Evolutionary conservation across 2,797 vertebrate genomes (phyloP), one percentile per base, ranked within the genome.

Genomic region (Rhynchonycteris naso): DNA sequence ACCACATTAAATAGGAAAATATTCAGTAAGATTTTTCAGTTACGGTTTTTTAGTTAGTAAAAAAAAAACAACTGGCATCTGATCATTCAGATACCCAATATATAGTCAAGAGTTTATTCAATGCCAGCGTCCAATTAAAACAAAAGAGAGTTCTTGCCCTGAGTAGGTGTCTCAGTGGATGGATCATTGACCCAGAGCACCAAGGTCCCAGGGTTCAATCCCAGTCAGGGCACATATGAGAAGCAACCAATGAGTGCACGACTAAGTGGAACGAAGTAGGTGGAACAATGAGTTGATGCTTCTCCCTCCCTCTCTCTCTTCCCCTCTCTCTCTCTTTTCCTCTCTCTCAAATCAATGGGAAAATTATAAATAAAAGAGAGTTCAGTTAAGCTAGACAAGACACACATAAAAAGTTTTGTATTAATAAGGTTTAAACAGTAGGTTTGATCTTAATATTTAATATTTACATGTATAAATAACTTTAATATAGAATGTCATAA

Each of bases 91-190:
- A 96, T 26, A 95, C 6, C 18, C 78, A n/a, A n/a, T n/a, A 72
- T 88, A 79, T 8, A 68, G 5, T 71, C 33, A 75, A 85, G 14
- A 87, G 28, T 86, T 88, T 93, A 88, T 86, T 59, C 59, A 94
- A 88, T 50, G 80, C 19, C 92, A 90, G 87, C 21, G 89, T 94
- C 59, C 96, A 88, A 82, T 90, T 84, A 91, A 81, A 94, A 56
- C 80, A 91, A 81, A 54, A 54, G 52, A 15, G 52, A 54, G 52
- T 54, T 54, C 14, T 15, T 54, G 52, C 52, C 52, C 52, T 16
- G 52, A 14, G 14, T 16, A 14, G 52, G 43, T 6, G 43, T 43
- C 43, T 43, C 43, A 43, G 3, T 43, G 43, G 43, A 43, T 43
- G 8, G 43, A 43, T 5, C 43, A 43, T 5, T 43, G 43, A 43